Evolutionary conservation across 2,113 vertebrate genomes (phyloP), one percentile per base, ranked within the genome.

Genomic region (Buteo buteo): DNA sequence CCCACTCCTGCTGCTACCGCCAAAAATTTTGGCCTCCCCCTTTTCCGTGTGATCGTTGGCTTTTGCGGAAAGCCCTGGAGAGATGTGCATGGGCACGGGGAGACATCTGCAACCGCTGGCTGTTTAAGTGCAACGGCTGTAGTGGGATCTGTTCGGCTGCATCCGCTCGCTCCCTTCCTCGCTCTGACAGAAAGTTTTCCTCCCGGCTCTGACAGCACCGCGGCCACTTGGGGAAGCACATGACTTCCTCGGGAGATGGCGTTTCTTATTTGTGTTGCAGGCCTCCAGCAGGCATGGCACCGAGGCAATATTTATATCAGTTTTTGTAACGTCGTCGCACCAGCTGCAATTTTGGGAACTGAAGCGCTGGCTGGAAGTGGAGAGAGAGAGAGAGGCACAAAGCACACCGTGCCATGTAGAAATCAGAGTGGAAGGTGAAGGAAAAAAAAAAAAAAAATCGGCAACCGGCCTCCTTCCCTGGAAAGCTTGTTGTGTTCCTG

Each of bases 151-250:
- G n/a, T n/a, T 85, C 1, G 1, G 67, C 78, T 95, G 44, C 24
- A 36, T 25, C 57, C 4, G 0, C 74, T n/a, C 6, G 0, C 71
- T 55, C 34, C 21, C 16, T 12, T 28, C 88, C 88, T 73, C 3
- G 3, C 89, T 86, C 78, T 95, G 95, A 88, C 29, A 25, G 96
- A 89, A 97, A 94, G 65, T 91, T 91, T 91, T 89, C 73, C 90
- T 93, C 88, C 85, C 7, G 36, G 54, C 72, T 93, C 93, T 95
- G 83, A 59, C 77, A 94, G 90, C 52, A 28, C 76, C 1, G 44
- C 94, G 91, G 94, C 66, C 92, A 69, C 79, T 64, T 57, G 91
- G 93, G 93, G 93, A 95, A 94, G 94, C 86, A 93, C 78, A 77
- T 92, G 89, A 87, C 67, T 44, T 93, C 74, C 95, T 95, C 45